These are phyloP conservation scores for Perccottus glenii DNA, from an alignment of 2,113 vertebrate species.

Conservation along the genomic window DNA sequence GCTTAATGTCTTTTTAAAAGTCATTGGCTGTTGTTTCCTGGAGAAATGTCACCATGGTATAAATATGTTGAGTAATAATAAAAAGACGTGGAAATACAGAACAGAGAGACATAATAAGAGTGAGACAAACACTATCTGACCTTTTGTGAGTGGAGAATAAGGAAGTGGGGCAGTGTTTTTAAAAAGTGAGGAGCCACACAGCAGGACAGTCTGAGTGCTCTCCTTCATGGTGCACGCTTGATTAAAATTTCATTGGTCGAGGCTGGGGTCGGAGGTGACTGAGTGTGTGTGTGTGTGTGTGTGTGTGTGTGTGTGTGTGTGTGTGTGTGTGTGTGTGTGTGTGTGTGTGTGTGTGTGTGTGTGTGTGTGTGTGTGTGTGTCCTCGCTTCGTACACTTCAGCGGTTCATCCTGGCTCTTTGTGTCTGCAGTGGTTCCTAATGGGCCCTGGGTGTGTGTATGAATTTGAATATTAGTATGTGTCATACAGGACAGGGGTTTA, in stretches of 20 bases:
- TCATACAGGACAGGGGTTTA: too few relatives aligned
- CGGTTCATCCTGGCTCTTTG: not conserved
- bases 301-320: conserved; percentile 29
- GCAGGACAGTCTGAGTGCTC: conserved; percentile 79
- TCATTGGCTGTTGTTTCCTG: too few relatives aligned
- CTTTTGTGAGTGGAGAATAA: conserved; percentile 43
- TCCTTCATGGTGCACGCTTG: conserved; percentile 73
- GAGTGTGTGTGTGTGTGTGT: conserved; percentile 26
- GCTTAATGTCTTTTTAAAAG: too few relatives aligned
- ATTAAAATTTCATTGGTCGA: conserved; percentile 82
- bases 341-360: conserved; percentile 24
- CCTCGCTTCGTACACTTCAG: not conserved
- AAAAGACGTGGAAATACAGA: too few relatives aligned
- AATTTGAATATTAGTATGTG: too few relatives aligned
- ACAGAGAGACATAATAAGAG: not conserved
- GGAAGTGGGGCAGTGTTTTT: too few relatives aligned
- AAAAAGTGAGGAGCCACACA: conserved; percentile 67
- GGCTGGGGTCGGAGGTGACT: conserved; percentile 62
- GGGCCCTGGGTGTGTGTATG: too few relatives aligned
- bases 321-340: conserved; percentile 25
- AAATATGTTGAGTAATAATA: too few relatives aligned
- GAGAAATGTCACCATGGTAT: too few relatives aligned
- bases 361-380: conserved; percentile 33
- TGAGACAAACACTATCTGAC: conserved; percentile 32
- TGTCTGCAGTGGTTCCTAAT: too few relatives aligned